Evolutionary conservation across 2,797 vertebrate genomes (phyloP), one percentile per base, ranked within the genome.

Genomic region (Enteromius mattozi): DNA sequence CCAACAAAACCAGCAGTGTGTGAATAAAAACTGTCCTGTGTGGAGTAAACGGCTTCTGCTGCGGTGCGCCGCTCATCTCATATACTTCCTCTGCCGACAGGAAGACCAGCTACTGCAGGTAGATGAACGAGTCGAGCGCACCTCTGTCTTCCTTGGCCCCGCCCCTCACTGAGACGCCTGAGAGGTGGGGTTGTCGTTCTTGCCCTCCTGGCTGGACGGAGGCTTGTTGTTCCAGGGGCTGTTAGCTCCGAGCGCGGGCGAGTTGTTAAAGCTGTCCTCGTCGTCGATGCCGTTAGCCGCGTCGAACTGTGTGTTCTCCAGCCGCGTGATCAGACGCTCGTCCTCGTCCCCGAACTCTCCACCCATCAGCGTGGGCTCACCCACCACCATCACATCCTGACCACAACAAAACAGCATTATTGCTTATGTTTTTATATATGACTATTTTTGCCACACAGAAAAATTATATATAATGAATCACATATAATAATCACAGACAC

Each of bases 331-430:
- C 94, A 99, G 97, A 93, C 98, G 96, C 95, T 99, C 97, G 66
- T 99, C 98, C 95, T 99, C 98, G 91, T 98, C 98, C 92, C 98
- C 98, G 94, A 99, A 88, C 85, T 88, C 87, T 6, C 87, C 87
- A 35, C 87, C 87, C 87, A 88, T 88, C 37, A 88, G 80, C 89
- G 98, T 99, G 94, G 98, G 98, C 95, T 99, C 98, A 87, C 98
- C 98, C 96, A 99, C 98, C 96, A 99, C 98, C 98, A 99, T 99
- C 97, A 99, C 98, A 95, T 99, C 98, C 97, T 99, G 97, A 96
- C 96, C 96, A 95, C 95, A 95, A 27, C 27, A n/a, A 24, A 6
- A 51, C n/a, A 71, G 2, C 19, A 21, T n/a, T 19, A 35, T 33
- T 3, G 33, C 2, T 33, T 33, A 33, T 40, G 40, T 40, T 40